phyloP scores from a whole-genome alignment of 2,113 vertebrate genomes.

The Entelurus aequoreus region DNA sequence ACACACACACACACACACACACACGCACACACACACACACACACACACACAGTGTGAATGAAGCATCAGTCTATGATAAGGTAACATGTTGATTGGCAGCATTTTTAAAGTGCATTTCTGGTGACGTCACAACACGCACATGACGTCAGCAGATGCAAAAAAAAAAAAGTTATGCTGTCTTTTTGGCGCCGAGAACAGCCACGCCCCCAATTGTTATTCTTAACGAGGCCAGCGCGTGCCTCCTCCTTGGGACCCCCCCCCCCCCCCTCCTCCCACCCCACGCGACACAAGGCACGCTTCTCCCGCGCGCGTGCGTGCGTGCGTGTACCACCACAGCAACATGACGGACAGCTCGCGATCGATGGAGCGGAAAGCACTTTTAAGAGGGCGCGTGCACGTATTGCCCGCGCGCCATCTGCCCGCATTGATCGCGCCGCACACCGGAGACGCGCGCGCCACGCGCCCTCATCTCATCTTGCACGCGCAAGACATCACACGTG shows the following conservation, averaged over 20 bases:
- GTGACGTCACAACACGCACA: too few relatives aligned
- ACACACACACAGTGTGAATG: not conserved
- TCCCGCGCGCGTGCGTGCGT: not conserved
- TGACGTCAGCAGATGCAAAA: not conserved
- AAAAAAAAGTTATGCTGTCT: not conserved
- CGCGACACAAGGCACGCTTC: constrained; percentile 52
- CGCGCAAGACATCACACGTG: constrained; percentile 52
- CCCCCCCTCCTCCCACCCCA: constrained; percentile 27
- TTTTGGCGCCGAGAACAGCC: constrained; percentile 14
- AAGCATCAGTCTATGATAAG: too few relatives aligned
- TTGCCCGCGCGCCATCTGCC: constrained; percentile 48
- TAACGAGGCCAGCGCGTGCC: constrained; percentile 69
- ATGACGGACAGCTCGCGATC: not conserved
- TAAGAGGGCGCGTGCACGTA: constrained; percentile 4
- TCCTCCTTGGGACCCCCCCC: constrained; percentile 15
- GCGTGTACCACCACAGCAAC: not conserved
- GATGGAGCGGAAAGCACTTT: too few relatives aligned
- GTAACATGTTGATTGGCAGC: too few relatives aligned
- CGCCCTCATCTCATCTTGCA: not conserved
- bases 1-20: not conserved
- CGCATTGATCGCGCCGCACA: constrained; percentile 6
- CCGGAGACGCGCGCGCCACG: constrained; percentile 12
- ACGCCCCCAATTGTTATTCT: constrained; percentile 51
- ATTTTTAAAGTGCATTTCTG: too few relatives aligned
- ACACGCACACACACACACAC: not conserved